A percentile compares a stretch with the other conserved stretches of the same genome.
Evolutionary conservation across 2,888 invertebrate genomes (phyloP).

Genomic region (Pristionchus exspectatus): DNA sequence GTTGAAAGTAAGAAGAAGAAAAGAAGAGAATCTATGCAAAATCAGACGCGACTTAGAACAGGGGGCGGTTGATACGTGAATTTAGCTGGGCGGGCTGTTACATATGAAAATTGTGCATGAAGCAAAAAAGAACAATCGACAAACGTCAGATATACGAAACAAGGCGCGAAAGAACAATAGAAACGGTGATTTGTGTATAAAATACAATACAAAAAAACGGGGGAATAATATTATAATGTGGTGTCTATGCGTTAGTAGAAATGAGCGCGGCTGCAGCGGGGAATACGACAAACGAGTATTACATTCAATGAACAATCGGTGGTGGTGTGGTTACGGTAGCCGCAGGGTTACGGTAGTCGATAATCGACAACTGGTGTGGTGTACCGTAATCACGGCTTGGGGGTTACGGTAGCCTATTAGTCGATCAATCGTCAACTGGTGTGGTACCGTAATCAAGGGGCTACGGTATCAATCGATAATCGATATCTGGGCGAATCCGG

Average conservation of each 20-base stretch:
- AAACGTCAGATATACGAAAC: not conserved
- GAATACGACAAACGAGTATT: not conserved
- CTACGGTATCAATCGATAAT: conserved; percentile 84
- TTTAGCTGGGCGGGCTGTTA: conserved; percentile 10
- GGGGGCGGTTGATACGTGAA: conserved; percentile 26
- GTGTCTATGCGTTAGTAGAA: conserved; percentile 38
- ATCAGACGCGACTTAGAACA: conserved; percentile 10
- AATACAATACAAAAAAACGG: not conserved
- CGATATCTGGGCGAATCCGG: conserved; percentile 98
- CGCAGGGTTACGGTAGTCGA: not conserved
- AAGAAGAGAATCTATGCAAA: not conserved
- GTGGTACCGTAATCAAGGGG: not conserved
- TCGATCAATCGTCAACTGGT: not conserved
- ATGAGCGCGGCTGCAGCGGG: not conserved
- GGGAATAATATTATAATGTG: not conserved
- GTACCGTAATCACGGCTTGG: not conserved
- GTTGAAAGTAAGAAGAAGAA: not conserved
- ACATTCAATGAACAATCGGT: not conserved
- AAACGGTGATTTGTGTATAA: not conserved
- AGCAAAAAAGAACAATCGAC: not conserved
- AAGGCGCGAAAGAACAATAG: not conserved
- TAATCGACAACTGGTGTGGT: not conserved
- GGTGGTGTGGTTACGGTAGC: not conserved
- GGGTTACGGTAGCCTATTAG: not conserved
- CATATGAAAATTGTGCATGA: not conserved